Evolutionary conservation across 2,113 vertebrate species (phyloP).

Genomic region (Oriolus oriolus): DNA sequence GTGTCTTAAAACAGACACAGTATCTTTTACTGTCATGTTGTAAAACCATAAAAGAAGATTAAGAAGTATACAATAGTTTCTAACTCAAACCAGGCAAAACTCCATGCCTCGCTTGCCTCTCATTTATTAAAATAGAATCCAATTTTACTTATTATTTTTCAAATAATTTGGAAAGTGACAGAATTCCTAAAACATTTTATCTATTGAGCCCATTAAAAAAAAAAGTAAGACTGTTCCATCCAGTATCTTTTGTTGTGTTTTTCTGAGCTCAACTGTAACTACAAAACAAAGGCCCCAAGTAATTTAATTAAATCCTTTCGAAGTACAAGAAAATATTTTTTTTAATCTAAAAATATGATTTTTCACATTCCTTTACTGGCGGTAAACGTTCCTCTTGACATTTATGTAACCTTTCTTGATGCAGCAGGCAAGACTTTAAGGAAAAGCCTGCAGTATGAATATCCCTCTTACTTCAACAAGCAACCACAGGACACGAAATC

Average conservation of each 20-base stretch:
- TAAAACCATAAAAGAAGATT: neutral
- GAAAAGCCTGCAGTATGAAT: neutral
- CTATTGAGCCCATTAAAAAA: neutral
- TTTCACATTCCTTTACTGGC: neutral
- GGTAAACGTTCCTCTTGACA: neutral
- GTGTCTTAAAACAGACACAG: neutral
- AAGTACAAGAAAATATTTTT: slow-evolving; percentile 23
- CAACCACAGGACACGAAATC: neutral
- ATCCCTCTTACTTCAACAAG: neutral
- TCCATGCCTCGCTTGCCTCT: neutral
- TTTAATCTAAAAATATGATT: neutral
- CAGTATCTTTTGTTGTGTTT: neutral
- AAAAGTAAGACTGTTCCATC: neutral
- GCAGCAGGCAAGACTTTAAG: neutral
- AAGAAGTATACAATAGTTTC: neutral
- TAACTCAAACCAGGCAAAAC: neutral
- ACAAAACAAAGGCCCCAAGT: neutral
- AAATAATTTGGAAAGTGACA: neutral
- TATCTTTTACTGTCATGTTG: neutral
- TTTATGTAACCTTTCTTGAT: neutral
- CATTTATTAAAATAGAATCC: neutral
- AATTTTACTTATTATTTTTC: neutral
- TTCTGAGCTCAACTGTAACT: neutral
- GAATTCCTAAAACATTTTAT: neutral
- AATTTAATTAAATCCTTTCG: neutral